phyloP scores from a whole-genome alignment of 2,113 vertebrate genomes.

The Phylloscopus trochiloides region DNA sequence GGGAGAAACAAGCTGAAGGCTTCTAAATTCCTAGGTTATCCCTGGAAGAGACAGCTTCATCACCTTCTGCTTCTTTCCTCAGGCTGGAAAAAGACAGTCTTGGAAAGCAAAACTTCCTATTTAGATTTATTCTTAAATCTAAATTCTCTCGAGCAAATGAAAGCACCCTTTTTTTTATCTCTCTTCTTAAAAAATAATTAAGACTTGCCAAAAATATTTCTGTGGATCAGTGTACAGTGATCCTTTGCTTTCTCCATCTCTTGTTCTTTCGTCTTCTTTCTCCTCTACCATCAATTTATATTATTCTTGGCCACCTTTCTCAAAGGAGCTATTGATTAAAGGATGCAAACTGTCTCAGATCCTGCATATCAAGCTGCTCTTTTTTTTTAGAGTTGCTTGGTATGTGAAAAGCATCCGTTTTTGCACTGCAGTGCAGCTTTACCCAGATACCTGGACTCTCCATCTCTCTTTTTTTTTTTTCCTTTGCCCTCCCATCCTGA shows the following conservation, averaged over 20 bases:
- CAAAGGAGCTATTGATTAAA: not conserved
- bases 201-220: not conserved
- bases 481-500: not conserved
- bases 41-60: not conserved
- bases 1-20: not conserved
- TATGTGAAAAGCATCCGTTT: constrained; percentile 33
- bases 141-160: not conserved
- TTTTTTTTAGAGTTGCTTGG: not conserved
- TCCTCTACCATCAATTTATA: not conserved
- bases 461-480: not conserved
- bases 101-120: constrained; percentile 15
- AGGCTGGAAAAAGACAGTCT: not conserved
- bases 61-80: not conserved
- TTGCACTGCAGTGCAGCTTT: not conserved
- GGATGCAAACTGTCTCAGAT: constrained; percentile 18
- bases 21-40: not conserved
- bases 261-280: not conserved
- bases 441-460: not conserved
- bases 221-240: not conserved
- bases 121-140: not conserved
- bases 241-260: not conserved
- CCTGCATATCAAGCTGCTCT: constrained; percentile 15
- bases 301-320: not conserved
- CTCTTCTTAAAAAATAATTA: not conserved
- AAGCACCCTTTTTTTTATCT: not conserved